Evolutionary conservation across 2,113 vertebrate genomes (phyloP), one percentile per base, ranked within the genome.

Genomic region (Crypturellus undulatus): DNA sequence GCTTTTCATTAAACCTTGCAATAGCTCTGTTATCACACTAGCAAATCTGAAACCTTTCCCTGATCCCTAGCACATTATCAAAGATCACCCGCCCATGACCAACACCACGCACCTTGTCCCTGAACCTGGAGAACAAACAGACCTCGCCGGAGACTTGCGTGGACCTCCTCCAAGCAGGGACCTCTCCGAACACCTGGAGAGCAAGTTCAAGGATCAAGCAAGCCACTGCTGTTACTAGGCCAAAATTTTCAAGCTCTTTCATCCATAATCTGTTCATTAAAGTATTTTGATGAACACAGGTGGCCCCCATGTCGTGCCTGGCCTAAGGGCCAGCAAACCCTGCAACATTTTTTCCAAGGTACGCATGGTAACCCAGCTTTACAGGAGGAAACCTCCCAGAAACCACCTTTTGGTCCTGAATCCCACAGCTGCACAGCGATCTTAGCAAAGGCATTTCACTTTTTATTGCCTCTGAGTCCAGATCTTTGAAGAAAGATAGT

Each of bases 231-330:
- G 12, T 42, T 71, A 26, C 12, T 34, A 71, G 65, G 32, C 51
- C 63, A n/a, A 67, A 84, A 81, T 45, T 28, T 11, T 47, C 40
- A 78, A 56, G 10, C 1, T n/a, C 62, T 87, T 67, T 45, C 10
- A 3, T 16, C 40, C 70, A 2, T 3, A 11, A 68, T 56, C 19
- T 7, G 10, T 21, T 15, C 7, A 1, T 0, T 32, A 17, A 34
- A 45, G 10, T 52, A 47, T 63, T 86, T 85, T 65, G 36, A 10
- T 18, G 12, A 12, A 9, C 2, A 0, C 0, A 0, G 54, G 20
- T 24, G 13, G 49, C 30, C 14, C 30, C 38, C 26, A 4, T 7
- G 8, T 79, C 30, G n/a, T 75, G 36, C 9, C 32, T 19, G 6
- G 34, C 34, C 51, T 0, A 0, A 69, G 9, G 38, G 32, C 7